Percentiles rank a stretch among this genome's conserved stretches.
These are phyloP conservation scores for Gymnocheta viridis DNA, from an alignment of 2,888 invertebrate genomes.

Conservation along the genomic window DNA sequence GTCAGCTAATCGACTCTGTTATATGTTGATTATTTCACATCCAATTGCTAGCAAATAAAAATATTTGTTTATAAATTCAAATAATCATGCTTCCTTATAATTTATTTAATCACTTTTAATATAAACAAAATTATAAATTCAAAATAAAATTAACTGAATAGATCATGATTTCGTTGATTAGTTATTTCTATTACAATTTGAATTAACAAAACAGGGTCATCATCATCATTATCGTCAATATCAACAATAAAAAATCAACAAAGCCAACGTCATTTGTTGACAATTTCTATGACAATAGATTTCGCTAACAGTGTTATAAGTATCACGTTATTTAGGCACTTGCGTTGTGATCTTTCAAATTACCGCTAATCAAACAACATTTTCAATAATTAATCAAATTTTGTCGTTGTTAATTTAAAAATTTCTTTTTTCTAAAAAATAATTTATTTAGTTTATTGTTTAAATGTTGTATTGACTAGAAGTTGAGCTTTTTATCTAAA, in stretches of 20 bases:
- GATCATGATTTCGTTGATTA: constrained; percentile 34
- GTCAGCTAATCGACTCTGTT: not conserved
- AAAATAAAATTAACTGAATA: constrained; percentile 45
- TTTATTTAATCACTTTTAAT: constrained; percentile 36
- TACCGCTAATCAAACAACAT: not conserved
- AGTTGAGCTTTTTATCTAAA: too few relatives aligned
- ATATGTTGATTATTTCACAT: constrained; percentile 4
- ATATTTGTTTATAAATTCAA: constrained; percentile 26
- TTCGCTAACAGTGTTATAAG: not conserved
- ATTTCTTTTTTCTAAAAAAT: not conserved
- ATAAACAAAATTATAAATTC: constrained; percentile 46
- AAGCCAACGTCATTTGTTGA: constrained; percentile 10
- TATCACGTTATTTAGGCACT: constrained; percentile 18
- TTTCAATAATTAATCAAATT: constrained; percentile 6
- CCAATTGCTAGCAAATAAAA: not conserved
- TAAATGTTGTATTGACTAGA: not conserved
- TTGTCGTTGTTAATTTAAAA: not conserved
- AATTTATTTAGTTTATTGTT: not conserved
- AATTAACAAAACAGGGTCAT: constrained; percentile 42
- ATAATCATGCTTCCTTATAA: constrained; percentile 60
- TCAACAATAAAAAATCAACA: not conserved
- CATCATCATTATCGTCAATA: not conserved
- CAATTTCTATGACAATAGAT: constrained; percentile 24
- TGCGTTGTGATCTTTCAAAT: constrained; percentile 27
- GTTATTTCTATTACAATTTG: constrained; percentile 19